These are phyloP conservation scores for Oscheius sp. DNA, from an alignment of 2,888 invertebrate species.

Conservation along the genomic window DNA sequence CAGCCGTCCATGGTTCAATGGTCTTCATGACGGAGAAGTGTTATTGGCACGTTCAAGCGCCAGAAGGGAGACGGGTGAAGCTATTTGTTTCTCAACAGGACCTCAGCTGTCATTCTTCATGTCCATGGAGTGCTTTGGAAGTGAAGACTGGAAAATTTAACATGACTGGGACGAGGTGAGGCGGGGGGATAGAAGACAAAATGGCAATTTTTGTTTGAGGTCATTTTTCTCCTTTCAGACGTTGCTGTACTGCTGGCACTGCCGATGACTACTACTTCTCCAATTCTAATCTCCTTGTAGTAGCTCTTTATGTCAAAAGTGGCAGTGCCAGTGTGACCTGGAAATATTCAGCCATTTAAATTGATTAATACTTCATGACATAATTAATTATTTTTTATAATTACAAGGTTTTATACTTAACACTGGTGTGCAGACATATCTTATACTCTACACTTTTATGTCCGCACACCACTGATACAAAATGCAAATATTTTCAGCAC, in stretches of 20 bases:
- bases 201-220: neutral
- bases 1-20: neutral
- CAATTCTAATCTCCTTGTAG: neutral
- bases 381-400: neutral
- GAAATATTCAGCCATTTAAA: neutral
- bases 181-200: no score
- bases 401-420: neutral
- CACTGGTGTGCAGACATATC: no score
- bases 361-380: no score
- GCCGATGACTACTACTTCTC: constrained; percentile 4
- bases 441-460: no score
- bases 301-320: neutral
- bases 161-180: constrained; percentile 1
- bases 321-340: neutral
- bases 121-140: constrained; percentile 19
- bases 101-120: neutral
- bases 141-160: constrained; percentile 5
- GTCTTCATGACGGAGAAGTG: constrained; percentile 4
- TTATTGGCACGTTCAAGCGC: constrained; percentile 9
- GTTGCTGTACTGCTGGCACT: constrained; percentile 11
- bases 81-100: neutral
- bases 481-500: no score
- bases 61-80: neutral
- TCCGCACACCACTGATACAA: no score
- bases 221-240: neutral